Conservation (phyloP, 2,888 invertebrate species). For the Sphecodes monilicornis region DNA sequence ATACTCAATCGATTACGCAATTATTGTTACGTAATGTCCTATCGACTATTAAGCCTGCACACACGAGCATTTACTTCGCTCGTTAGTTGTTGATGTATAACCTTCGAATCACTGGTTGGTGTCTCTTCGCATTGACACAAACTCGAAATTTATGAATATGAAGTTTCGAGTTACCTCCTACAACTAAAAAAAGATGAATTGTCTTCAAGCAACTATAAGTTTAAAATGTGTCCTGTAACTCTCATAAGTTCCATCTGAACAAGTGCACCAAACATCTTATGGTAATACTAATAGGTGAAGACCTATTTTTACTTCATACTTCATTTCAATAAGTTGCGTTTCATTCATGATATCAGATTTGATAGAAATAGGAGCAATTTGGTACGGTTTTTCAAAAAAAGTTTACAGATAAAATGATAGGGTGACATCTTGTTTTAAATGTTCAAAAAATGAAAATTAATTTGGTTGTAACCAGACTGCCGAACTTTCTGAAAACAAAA, state of each 20-base stretch:
- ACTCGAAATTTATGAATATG: background rate
- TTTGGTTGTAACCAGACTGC: no score
- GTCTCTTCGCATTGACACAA: background rate
- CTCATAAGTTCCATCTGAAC: background rate
- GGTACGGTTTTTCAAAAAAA: no score
- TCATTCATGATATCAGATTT: no score
- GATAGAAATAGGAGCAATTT: no score
- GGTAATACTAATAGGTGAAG: no score
- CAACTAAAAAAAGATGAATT: background rate
- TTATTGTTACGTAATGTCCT: slow-evolving; percentile 24
- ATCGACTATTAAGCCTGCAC: slow-evolving; percentile 1
- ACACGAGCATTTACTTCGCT: background rate
- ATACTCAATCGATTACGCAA: slow-evolving; percentile 37
- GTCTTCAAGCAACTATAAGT: background rate
- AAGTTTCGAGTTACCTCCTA: background rate
- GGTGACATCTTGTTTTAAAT: no score
- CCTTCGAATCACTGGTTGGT: background rate
- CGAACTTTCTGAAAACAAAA: no score
- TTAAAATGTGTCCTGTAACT: background rate
- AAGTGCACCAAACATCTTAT: background rate
- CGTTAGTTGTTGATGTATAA: slow-evolving; percentile 1
- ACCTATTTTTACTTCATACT: background rate
- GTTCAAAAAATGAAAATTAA: no score
- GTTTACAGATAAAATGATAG: no score
- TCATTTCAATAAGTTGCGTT: background rate